Conservation (phyloP, 2,797 vertebrate genomes). For the Mormyrus proboscirostris region DNA sequence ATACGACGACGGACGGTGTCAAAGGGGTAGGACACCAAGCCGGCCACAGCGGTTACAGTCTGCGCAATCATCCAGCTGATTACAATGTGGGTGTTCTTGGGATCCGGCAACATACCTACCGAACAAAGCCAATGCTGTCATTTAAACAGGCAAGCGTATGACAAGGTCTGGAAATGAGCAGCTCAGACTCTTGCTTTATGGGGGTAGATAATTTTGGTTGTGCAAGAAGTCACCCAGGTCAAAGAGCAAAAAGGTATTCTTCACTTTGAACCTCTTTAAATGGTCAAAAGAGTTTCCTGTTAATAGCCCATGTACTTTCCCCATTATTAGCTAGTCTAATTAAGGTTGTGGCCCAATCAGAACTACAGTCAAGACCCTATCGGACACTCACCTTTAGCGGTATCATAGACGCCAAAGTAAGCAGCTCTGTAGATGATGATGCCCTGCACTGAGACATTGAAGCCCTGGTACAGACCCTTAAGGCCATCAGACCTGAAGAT, state of each 20-base stretch:
- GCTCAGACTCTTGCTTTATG: neutral
- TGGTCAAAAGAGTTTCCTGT: neutral
- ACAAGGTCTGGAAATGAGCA: neutral
- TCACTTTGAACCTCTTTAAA: neutral
- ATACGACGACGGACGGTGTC: conserved; percentile 67
- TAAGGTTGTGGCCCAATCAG: neutral
- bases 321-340: neutral
- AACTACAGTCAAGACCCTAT: neutral
- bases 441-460: conserved; percentile 70
- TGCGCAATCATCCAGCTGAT: conserved; percentile 75
- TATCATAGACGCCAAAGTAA: conserved; percentile 80
- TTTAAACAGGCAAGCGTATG: neutral
- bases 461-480: conserved; percentile 64
- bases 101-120: conserved; percentile 69
- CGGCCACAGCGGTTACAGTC: conserved; percentile 58
- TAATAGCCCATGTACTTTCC: neutral
- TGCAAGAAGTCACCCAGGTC: neutral
- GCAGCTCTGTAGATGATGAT: conserved; percentile 79
- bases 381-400: conserved; percentile 63
- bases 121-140: conserved; percentile 14
- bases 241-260: neutral
- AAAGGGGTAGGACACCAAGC: conserved; percentile 66
- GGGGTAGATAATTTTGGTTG: neutral
- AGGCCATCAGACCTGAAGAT: conserved; percentile 61
- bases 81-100: conserved; percentile 70